These are phyloP conservation scores for Scatophagus argus DNA, from an alignment of 2,113 vertebrate genomes.

Conservation along the genomic window DNA sequence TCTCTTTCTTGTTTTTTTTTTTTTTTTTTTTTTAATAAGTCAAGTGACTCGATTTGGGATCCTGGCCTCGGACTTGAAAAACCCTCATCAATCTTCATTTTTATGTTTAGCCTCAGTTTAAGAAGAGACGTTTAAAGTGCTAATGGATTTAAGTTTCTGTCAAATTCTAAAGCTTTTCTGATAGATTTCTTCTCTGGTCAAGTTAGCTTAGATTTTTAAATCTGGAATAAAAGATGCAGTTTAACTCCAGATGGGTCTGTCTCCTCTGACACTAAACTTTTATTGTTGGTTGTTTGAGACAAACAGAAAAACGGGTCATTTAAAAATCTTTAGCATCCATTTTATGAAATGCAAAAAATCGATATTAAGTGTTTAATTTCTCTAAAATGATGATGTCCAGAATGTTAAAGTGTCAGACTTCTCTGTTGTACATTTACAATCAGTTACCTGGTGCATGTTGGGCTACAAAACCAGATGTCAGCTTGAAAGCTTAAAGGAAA, in stretches of 20 bases:
- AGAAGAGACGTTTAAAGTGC: too few relatives aligned
- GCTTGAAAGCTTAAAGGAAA: background rate
- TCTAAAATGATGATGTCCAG: background rate
- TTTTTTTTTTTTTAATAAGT: too few relatives aligned
- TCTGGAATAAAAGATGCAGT: background rate
- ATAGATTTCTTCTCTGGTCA: background rate
- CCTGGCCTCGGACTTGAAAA: too few relatives aligned
- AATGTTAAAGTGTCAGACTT: background rate
- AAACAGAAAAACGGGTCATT: conserved; percentile 19
- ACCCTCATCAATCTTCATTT: too few relatives aligned
- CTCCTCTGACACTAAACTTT: conserved; percentile 27
- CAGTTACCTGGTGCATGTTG: background rate
- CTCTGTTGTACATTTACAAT: background rate
- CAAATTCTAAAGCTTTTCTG: background rate
- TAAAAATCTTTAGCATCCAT: background rate
- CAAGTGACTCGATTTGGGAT: too few relatives aligned
- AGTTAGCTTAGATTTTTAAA: background rate
- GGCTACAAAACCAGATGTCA: background rate
- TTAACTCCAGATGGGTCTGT: conserved; percentile 36
- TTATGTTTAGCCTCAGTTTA: too few relatives aligned
- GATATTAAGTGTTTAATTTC: background rate
- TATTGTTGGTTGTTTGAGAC: conserved; percentile 26
- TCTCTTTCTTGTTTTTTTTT: too few relatives aligned
- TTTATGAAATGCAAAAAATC: background rate
- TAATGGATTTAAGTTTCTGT: too few relatives aligned